Base-by-base conservation (phyloP, 2,113 vertebrate genomes). In the Archilochus colubris region DNA sequence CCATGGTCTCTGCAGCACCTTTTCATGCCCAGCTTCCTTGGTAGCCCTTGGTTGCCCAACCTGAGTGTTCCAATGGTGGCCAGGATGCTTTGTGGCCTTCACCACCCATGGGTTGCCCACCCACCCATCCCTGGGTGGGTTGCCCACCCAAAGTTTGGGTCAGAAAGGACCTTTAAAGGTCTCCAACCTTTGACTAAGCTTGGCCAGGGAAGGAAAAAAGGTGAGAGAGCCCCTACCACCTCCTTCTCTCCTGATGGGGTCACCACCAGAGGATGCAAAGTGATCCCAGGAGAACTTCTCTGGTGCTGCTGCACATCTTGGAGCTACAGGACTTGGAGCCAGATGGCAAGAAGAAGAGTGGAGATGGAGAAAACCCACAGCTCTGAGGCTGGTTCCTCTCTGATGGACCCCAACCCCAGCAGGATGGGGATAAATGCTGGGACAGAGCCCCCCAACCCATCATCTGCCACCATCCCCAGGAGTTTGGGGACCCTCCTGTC, bases 331-430 rank as follows among this genome's bases (percentile, higher is more conserved):
- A 2, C 57, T 27, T 38, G 51, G 57, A 48, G 28, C 23, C 33
- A 13, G n/a, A 19, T 59, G 59, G 3, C 40, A 8, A 15, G 54
- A 66, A 30, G 8, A 64, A 21, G 5, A 61, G 17, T 9, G 73
- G 16, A 14, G 5, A 2, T 0, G 4, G 4, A 23, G 50, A 51
- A 77, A 24, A 62, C 0, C 14, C 1, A 6, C 25, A 69, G 27
- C 50, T 67, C 54, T n/a, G 51, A 27, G 67, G 63, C 36, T 69
- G 58, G 40, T 18, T 59, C 63, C 44, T 62, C 24, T 51, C 31
- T 6, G 9, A 13, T 1, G 13, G 58, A 64, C 9, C 62, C 28
- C 66, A 38, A 0, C 5, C 13, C 21, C n/a, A 33, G 18, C 64
- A 27, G 27, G 24, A 7, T 67, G 36, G 38, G 46, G 44, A 36